phyloP scores from a whole-genome alignment of 2,888 invertebrate genomes.

The Epirrita christyi region DNA sequence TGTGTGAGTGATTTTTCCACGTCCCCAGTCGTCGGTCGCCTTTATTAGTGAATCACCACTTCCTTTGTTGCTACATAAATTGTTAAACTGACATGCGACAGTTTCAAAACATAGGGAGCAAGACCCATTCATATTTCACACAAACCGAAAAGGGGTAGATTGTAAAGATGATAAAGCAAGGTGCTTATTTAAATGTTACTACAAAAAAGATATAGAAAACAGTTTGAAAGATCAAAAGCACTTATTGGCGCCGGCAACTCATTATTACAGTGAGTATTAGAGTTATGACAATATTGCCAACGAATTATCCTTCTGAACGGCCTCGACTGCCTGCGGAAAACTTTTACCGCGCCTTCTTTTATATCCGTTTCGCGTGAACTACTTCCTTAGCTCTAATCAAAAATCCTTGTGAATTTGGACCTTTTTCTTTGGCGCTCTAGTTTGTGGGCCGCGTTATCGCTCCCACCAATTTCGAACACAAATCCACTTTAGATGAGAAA shows the following conservation, averaged over 20 bases:
- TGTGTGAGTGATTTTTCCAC: constrained; percentile 56
- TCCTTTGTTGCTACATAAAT: constrained; percentile 42
- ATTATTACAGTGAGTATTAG: no score
- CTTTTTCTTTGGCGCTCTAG: constrained; percentile 32
- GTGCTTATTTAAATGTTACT: background rate
- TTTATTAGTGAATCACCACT: constrained; percentile 53
- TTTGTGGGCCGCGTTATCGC: constrained; percentile 37
- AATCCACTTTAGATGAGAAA: constrained; percentile 40
- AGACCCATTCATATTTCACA: constrained; percentile 3
- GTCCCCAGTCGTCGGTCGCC: constrained; percentile 32
- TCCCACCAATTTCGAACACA: constrained; percentile 37
- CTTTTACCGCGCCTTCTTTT: constrained; percentile 40
- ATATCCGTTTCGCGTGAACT: constrained; percentile 56
- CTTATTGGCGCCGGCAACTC: no score
- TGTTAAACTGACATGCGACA: constrained; percentile 27
- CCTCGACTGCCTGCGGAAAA: constrained; percentile 18
- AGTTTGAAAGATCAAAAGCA: background rate
- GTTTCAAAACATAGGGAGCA: constrained; percentile 15
- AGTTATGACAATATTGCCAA: constrained; percentile 7
- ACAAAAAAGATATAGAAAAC: no score
- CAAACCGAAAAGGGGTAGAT: constrained; percentile 10
- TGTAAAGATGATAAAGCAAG: constrained; percentile 5
- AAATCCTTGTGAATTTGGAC: constrained; percentile 20
- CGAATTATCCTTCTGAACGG: constrained; percentile 6
- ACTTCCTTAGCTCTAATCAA: constrained; percentile 47